These are phyloP conservation scores for Gobius niger DNA, from an alignment of 2,113 vertebrate species.

Conservation along the genomic window DNA sequence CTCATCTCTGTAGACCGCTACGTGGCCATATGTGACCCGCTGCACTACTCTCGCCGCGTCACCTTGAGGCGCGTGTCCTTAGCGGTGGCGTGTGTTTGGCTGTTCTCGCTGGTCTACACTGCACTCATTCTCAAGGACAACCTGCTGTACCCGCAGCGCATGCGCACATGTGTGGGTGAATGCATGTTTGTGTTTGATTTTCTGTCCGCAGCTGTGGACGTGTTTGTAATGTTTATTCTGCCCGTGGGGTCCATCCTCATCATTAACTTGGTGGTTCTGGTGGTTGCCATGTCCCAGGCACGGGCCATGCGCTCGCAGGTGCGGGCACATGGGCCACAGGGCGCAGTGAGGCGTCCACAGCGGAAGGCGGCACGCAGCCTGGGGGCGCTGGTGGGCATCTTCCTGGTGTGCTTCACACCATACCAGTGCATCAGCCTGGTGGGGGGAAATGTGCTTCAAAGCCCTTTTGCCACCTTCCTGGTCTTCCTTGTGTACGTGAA, in stretches of 20 bases:
- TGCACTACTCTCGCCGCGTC: constrained; percentile 44
- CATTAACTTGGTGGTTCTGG: constrained; percentile 46
- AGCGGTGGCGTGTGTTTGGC: constrained; percentile 28
- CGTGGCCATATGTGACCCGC: constrained; percentile 53
- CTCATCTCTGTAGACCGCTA: no score
- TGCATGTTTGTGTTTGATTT: neutral
- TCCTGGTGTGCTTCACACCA: constrained; percentile 38
- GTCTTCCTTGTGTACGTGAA: constrained; percentile 16
- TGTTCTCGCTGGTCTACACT: neutral
- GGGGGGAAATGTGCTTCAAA: fast-evolving
- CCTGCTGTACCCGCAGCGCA: fast-evolving
- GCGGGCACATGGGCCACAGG: neutral
- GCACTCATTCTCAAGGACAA: neutral
- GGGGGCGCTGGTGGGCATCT: constrained; percentile 38
- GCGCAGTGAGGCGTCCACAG: constrained; percentile 20
- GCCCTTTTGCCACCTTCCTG: neutral
- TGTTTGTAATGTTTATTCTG: constrained; percentile 26
- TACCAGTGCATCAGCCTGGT: constrained; percentile 2
- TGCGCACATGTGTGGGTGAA: neutral
- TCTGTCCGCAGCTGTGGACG: neutral
- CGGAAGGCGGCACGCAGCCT: constrained; percentile 59
- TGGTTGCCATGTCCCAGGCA: constrained; percentile 51
- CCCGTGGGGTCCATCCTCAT: constrained; percentile 30
- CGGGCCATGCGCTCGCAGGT: constrained; percentile 51
- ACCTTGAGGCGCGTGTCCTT: constrained; percentile 24